Evolutionary conservation across 2,888 invertebrate genomes (phyloP).

Genomic region (Crepidodera aurea): DNA sequence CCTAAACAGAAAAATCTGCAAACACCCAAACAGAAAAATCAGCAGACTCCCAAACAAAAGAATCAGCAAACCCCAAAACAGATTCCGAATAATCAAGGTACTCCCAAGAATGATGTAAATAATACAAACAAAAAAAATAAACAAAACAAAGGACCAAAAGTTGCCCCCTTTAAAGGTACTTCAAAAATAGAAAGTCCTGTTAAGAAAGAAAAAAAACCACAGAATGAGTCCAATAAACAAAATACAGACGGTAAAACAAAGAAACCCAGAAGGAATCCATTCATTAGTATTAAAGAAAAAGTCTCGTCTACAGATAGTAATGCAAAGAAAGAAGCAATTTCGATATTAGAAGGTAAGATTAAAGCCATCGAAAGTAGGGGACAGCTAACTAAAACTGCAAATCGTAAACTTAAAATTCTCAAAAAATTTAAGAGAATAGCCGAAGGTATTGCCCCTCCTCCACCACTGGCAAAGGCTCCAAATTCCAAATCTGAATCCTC

Average conservation of each 20-base stretch:
- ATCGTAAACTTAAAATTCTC: constrained; percentile 25
- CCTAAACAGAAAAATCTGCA: neutral
- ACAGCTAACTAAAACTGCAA: constrained; percentile 23
- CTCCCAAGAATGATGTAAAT: neutral
- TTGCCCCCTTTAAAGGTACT: constrained; percentile 27
- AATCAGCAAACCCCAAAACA: constrained; percentile 10
- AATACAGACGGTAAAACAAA: neutral
- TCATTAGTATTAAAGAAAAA: constrained; percentile 10
- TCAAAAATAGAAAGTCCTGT: constrained; percentile 5
- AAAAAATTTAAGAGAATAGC: constrained; percentile 26
- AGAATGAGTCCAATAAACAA: neutral
- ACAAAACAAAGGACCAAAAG: neutral
- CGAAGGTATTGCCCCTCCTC: neutral
- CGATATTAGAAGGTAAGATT: constrained; percentile 22
- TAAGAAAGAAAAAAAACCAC: neutral
- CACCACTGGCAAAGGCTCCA: neutral
- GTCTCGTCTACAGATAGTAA: constrained; percentile 1
- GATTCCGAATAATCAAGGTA: neutral
- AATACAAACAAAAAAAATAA: constrained; percentile 9
- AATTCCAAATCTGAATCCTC: constrained; percentile 8
- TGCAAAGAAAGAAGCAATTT: constrained; percentile 6
- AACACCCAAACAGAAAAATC: neutral
- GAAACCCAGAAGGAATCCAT: constrained; percentile 6
- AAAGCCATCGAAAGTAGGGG: constrained; percentile 22
- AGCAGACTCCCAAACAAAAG: constrained; percentile 15